A percentile compares a stretch with the other conserved stretches of the same genome.
These are phyloP conservation scores for Trissolcus japonicus DNA, from an alignment of 2,888 invertebrate genomes.

Conservation along the genomic window DNA sequence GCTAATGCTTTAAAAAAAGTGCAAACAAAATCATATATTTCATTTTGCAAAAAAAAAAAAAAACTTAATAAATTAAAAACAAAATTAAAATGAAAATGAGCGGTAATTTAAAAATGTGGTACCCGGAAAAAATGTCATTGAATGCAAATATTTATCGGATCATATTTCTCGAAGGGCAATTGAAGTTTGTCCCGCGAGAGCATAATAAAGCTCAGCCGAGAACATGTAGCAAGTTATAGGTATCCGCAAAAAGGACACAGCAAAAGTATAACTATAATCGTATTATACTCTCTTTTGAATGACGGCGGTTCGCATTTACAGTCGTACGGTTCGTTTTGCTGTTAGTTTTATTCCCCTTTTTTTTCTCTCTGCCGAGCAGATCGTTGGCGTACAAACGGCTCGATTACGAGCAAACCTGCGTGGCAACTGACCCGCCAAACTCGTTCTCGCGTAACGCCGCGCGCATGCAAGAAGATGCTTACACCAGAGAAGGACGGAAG, in stretches of 20 bases:
- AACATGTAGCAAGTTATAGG: constrained; percentile 13
- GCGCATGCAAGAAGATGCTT: constrained; percentile 49
- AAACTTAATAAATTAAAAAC: too few species aligned
- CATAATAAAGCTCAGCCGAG: constrained; percentile 23
- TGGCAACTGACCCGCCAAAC: constrained; percentile 67
- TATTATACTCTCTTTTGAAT: constrained; percentile 53
- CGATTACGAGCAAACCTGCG: constrained; percentile 60
- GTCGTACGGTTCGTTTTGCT: constrained; percentile 3
- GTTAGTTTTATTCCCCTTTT: constrained; percentile 12
- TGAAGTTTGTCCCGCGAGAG: constrained; percentile 19
- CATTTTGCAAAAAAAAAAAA: too few species aligned
- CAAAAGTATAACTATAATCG: constrained; percentile 46
- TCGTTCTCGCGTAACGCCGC: constrained; percentile 65
- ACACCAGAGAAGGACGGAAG: constrained; percentile 45
- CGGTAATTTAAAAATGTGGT: too few species aligned
- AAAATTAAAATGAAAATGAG: too few species aligned
- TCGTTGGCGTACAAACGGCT: constrained; percentile 56
- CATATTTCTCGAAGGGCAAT: constrained; percentile 27
- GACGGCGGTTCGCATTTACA: constrained; percentile 37
- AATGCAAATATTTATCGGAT: constrained; percentile 20
- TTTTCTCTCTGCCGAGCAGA: constrained; percentile 23
- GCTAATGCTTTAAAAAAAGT: too few species aligned
- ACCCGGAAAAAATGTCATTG: background rate
- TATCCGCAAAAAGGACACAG: constrained; percentile 9
- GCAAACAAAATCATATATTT: too few species aligned